Conservation (phyloP, 2,888 invertebrate genomes). For the Chymomyza caudatula region DNA sequence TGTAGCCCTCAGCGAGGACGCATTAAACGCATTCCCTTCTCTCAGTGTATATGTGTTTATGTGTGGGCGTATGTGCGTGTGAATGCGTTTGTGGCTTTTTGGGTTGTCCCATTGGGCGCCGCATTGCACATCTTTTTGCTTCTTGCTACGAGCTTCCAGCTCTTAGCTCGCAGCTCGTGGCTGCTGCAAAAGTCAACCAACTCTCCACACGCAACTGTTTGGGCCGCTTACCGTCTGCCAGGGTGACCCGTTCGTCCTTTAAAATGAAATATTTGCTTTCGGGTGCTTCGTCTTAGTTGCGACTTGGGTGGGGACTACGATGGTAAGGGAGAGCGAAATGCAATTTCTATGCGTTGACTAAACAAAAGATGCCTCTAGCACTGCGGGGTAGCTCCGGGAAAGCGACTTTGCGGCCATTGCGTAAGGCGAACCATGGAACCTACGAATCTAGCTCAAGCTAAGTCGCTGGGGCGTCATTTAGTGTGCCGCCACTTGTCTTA, state of each 20-base stretch:
- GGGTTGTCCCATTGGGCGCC: neutral
- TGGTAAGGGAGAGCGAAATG: constrained; percentile 15
- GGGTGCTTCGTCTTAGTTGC: constrained; percentile 34
- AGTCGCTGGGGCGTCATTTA: constrained; percentile 76
- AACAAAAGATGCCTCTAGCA: neutral
- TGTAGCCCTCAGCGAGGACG: too few relatives aligned
- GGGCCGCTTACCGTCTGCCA: neutral
- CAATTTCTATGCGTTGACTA: neutral
- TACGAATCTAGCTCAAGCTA: neutral
- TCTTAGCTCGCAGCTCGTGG: constrained; percentile 12
- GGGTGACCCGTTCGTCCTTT: constrained; percentile 77
- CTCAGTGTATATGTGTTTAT: constrained; percentile 7
- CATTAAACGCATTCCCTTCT: neutral
- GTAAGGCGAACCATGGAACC: constrained; percentile 40
- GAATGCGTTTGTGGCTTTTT: constrained; percentile 2
- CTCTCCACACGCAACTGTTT: neutral
- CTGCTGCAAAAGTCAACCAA: constrained; percentile 62
- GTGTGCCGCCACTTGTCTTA: constrained; percentile 71
- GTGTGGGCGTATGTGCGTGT: constrained; percentile 23
- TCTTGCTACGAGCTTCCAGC: neutral
- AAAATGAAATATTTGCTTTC: constrained; percentile 74
- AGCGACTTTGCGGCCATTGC: constrained; percentile 51
- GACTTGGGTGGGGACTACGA: constrained; percentile 3
- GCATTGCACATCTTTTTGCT: neutral
- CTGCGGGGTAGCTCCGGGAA: constrained; percentile 12